Conservation (phyloP, 2,888 invertebrate species). For the Biston stratarius region DNA sequence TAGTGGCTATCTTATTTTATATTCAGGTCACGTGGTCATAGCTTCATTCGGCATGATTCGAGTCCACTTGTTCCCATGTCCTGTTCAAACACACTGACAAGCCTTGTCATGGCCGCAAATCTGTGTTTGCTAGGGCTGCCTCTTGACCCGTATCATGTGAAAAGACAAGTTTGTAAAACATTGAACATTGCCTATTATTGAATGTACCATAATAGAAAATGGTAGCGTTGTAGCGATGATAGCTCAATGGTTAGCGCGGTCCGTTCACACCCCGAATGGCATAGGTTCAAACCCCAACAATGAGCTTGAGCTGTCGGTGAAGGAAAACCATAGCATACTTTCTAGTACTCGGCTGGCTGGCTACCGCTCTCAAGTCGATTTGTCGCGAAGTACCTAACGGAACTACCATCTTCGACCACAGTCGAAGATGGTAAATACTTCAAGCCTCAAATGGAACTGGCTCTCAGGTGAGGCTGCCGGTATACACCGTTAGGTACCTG, state of each 20-base stretch:
- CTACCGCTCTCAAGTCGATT: no score
- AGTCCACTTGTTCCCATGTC: slow-evolving; percentile 14
- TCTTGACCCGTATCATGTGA: slow-evolving; percentile 11
- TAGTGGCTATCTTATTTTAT: neutral
- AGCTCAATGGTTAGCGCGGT: no score
- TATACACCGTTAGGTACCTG: no score
- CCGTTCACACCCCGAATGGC: neutral
- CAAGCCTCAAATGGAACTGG: no score
- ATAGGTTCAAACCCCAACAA: neutral
- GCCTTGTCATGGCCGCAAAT: slow-evolving; percentile 5
- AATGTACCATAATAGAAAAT: neutral
- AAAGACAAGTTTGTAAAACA: neutral
- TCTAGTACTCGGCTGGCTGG: no score
- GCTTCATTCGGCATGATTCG: slow-evolving; percentile 12
- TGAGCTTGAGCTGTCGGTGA: no score
- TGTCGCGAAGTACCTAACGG: no score
- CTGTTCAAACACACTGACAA: slow-evolving; percentile 24
- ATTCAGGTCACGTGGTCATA: slow-evolving; percentile 16
- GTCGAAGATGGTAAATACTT: no score
- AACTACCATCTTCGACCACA: no score
- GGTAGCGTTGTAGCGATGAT: no score
- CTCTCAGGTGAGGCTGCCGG: no score
- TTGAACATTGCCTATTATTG: neutral
- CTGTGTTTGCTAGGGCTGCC: slow-evolving; percentile 17
- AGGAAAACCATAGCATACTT: no score